A percentile compares a stretch with the other conserved stretches of the same genome.
phyloP scores from a whole-genome alignment of 1,140 invertebrate species.

The Ooceraea biroi region DNA sequence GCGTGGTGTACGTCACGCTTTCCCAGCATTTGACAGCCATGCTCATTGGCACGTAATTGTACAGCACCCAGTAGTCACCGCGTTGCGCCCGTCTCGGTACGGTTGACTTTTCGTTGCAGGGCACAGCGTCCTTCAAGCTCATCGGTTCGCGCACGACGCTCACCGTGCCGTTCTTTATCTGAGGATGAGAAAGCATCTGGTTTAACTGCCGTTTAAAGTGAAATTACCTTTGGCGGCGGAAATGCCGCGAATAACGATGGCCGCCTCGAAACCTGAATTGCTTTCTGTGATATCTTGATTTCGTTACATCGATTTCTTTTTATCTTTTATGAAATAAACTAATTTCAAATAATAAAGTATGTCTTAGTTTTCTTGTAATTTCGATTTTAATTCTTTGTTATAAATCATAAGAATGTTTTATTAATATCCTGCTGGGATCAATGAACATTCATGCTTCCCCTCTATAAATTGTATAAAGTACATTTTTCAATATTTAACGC shows the following conservation, averaged over 20 bases:
- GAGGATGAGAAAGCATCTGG: background rate
- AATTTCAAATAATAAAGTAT: background rate
- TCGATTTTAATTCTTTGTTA: background rate
- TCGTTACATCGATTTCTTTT: too few relatives aligned
- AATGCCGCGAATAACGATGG: conserved; percentile 30
- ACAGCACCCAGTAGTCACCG: conserved; percentile 95
- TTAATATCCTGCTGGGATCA: background rate
- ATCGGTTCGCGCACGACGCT: conserved; percentile 41
- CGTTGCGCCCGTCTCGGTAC: conserved; percentile 90
- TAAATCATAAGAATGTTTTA: background rate
- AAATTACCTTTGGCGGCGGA: conserved; percentile 25
- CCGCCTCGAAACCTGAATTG: conserved; percentile 10
- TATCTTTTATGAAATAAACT: background rate
- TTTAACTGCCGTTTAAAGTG: conserved; percentile 33
- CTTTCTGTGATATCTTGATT: background rate
- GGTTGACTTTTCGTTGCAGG: conserved; percentile 89
- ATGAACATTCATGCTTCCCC: background rate
- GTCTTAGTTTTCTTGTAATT: background rate
- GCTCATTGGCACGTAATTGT: conserved; percentile 92
- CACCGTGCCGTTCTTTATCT: conserved; percentile 53
- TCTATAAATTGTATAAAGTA: background rate
- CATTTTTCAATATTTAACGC: too few relatives aligned
- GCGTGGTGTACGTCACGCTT: conserved; percentile 96
- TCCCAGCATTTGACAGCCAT: conserved; percentile 90
- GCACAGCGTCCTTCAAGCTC: conserved; percentile 85